A percentile compares a stretch with the other conserved stretches of the same genome.
These are phyloP conservation scores for Pycnomerus fuliginosus DNA, from an alignment of 2,888 invertebrate species.

Conservation along the genomic window DNA sequence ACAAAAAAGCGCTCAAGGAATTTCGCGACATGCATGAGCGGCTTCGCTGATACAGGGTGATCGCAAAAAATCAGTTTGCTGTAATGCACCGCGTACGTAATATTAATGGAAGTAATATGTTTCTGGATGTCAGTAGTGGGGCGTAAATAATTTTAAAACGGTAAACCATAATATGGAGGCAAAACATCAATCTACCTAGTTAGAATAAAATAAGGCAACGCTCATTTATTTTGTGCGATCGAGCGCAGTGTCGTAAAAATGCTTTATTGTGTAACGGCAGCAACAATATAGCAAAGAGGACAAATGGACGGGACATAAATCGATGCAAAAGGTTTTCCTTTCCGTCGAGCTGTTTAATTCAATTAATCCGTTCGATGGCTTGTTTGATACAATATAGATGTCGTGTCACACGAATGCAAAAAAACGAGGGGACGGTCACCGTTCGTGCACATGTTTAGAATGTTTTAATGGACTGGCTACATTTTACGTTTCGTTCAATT, in stretches of 20 bases:
- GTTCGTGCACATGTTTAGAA: too few relatives aligned
- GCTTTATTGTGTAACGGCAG: slow-evolving; percentile 41
- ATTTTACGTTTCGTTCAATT: too few relatives aligned
- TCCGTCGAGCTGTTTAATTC: slow-evolving; percentile 9
- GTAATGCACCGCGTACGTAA: too few relatives aligned
- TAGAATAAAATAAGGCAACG: slow-evolving; percentile 40
- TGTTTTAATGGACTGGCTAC: too few relatives aligned
- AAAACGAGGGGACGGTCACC: too few relatives aligned
- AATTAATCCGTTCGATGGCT: slow-evolving; percentile 5
- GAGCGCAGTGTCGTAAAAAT: slow-evolving; percentile 45
- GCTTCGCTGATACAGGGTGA: too few relatives aligned
- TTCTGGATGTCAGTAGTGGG: too few relatives aligned
- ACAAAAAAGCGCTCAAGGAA: too few relatives aligned
- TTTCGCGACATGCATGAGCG: too few relatives aligned
- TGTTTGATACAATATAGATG: neutral
- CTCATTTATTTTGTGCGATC: slow-evolving; percentile 43
- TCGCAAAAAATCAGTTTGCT: too few relatives aligned
- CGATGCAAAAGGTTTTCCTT: slow-evolving; percentile 17
- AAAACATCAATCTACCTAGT: slow-evolving; percentile 38
- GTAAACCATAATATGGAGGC: slow-evolving; percentile 5
- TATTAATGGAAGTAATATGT: too few relatives aligned
- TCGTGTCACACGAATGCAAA: too few relatives aligned
- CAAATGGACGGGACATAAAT: slow-evolving; percentile 41
- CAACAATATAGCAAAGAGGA: slow-evolving; percentile 36
- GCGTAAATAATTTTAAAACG: neutral